A percentile compares a stretch with the other conserved stretches of the same genome.
Conservation (phyloP, 2,797 vertebrate species). For the Coccyzus lansbergi region DNA sequence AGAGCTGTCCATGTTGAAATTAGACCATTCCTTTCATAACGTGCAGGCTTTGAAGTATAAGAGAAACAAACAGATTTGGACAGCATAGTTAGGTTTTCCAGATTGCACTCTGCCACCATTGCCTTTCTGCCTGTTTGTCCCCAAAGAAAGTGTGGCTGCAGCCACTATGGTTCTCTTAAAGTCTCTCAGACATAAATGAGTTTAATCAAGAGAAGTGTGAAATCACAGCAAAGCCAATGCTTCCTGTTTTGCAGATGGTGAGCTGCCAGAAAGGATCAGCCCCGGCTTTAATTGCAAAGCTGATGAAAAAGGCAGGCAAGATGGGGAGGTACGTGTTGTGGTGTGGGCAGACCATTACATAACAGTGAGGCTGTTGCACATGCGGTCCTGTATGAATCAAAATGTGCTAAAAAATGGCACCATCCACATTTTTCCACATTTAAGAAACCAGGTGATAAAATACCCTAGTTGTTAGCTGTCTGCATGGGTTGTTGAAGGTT, state of each 20-base stretch:
- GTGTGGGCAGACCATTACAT: constrained; percentile 44
- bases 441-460: background rate
- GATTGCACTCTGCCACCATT: background rate
- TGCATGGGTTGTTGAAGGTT: background rate
- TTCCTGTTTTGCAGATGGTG: constrained; percentile 69
- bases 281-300: constrained; percentile 61
- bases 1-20: background rate
- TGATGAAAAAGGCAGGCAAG: constrained; percentile 44
- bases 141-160: rapidly evolving
- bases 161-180: background rate
- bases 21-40: background rate
- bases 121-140: background rate
- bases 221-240: constrained; percentile 62
- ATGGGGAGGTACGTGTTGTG: background rate
- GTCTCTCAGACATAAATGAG: constrained; percentile 12
- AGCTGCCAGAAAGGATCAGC: constrained; percentile 72
- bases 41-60: background rate
- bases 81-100: constrained; percentile 10
- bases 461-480: background rate
- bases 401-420: background rate
- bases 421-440: background rate
- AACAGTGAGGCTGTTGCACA: constrained; percentile 11
- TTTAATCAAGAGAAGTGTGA: constrained; percentile 57
- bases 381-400: background rate
- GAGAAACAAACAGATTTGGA: background rate